phyloP scores from a whole-genome alignment of 1,140 invertebrate species.

The Lepidotrigona ventralis region DNA sequence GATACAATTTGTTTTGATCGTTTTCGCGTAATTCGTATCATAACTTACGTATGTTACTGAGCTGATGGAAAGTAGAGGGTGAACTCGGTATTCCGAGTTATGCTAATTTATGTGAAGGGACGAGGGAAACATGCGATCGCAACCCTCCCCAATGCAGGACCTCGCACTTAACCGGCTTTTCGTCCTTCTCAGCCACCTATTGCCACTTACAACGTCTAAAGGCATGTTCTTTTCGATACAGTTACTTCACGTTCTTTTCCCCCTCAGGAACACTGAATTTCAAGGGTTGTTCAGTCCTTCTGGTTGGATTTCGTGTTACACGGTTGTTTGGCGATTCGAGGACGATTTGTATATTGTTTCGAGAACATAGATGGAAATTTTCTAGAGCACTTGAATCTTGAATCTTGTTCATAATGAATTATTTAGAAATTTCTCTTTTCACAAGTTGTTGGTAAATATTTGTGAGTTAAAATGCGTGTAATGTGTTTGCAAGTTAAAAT shows the following conservation, averaged over 20 bases:
- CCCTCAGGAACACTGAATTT: slow-evolving; percentile 11
- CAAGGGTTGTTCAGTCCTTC: neutral
- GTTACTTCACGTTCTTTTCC: neutral
- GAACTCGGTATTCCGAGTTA: slow-evolving; percentile 61
- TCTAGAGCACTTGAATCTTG: neutral
- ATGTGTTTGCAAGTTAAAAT: too few species aligned
- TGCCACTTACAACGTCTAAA: slow-evolving; percentile 38
- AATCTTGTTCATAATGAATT: too few species aligned
- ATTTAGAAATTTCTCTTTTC: too few species aligned
- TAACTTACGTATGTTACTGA: slow-evolving; percentile 12
- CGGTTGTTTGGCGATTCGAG: neutral
- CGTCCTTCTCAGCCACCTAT: slow-evolving; percentile 28
- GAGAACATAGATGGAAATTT: neutral
- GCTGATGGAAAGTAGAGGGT: slow-evolving; percentile 27
- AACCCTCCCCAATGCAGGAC: slow-evolving; percentile 41
- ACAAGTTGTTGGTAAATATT: too few species aligned
- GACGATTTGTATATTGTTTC: too few species aligned
- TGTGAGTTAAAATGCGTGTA: too few species aligned
- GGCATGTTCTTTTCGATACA: slow-evolving; percentile 27
- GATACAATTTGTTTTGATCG: too few species aligned
- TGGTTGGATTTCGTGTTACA: neutral
- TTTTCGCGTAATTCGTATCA: slow-evolving; percentile 15
- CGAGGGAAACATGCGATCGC: slow-evolving; percentile 54
- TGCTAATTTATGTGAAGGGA: slow-evolving; percentile 69
- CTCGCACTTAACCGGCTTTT: slow-evolving; percentile 37